Conservation (phyloP, 2,888 invertebrate genomes). For the Noctua pronuba region DNA sequence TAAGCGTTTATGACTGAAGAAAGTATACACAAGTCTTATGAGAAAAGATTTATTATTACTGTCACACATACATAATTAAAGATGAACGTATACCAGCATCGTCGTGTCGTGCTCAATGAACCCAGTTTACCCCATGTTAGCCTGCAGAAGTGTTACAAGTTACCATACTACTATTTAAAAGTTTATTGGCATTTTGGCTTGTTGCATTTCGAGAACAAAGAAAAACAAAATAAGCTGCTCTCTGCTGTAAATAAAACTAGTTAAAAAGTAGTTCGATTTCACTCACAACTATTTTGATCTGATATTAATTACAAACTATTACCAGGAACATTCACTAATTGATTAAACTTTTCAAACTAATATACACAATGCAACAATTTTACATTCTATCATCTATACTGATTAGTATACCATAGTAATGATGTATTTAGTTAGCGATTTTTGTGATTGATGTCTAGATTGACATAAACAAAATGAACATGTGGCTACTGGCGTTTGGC, state of each 20-base stretch:
- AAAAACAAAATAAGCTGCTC: slow-evolving; percentile 68
- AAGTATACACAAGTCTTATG: slow-evolving; percentile 37
- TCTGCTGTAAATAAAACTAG: slow-evolving; percentile 65
- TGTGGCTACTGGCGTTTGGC: slow-evolving; percentile 38
- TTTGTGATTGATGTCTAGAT: slow-evolving; percentile 40
- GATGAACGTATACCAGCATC: slow-evolving; percentile 21
- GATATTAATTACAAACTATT: slow-evolving; percentile 77
- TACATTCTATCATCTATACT: slow-evolving; percentile 67
- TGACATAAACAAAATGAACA: slow-evolving; percentile 47
- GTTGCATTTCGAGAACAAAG: slow-evolving; percentile 53
- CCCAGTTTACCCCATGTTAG: slow-evolving; percentile 19
- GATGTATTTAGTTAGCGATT: slow-evolving; percentile 39
- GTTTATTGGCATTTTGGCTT: slow-evolving; percentile 25
- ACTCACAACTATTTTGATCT: slow-evolving; percentile 79
- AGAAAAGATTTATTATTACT: slow-evolving; percentile 46
- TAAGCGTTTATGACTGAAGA: slow-evolving; percentile 36
- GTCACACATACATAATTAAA: slow-evolving; percentile 26
- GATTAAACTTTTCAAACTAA: slow-evolving; percentile 76
- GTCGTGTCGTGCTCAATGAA: slow-evolving; percentile 21
- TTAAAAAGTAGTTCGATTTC: slow-evolving; percentile 66
- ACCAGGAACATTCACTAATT: slow-evolving; percentile 82
- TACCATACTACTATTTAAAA: slow-evolving; percentile 7
- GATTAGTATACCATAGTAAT: slow-evolving; percentile 55
- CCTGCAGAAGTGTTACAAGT: not conserved
- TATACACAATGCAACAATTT: slow-evolving; percentile 74